These are phyloP conservation scores for Grus americana DNA, from an alignment of 2,113 vertebrate species.

Conservation along the genomic window DNA sequence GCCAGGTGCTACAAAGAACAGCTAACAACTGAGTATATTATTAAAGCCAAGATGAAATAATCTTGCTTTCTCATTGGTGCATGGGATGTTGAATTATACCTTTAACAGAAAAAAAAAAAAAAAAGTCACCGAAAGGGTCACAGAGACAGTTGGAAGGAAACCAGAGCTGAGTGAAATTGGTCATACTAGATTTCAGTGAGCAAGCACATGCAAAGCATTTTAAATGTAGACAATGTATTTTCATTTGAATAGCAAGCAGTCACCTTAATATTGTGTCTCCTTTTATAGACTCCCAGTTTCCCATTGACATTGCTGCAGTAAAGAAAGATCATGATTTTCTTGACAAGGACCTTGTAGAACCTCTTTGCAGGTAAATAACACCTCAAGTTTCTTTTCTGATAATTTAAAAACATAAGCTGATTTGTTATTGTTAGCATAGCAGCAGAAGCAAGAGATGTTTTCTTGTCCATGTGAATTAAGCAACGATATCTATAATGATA, in stretches of 20 bases:
- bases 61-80: not conserved
- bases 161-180: not conserved
- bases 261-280: slow-evolving; percentile 13
- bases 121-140: not conserved
- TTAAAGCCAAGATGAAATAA: not conserved
- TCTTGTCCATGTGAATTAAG: not conserved
- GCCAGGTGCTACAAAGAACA: not conserved
- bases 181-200: not conserved
- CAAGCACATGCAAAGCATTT: not conserved
- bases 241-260: not conserved
- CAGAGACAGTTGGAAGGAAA: not conserved
- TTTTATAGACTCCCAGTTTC: slow-evolving; percentile 90
- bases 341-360: slow-evolving; percentile 97
- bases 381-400: not conserved
- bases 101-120: not conserved
- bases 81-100: not conserved
- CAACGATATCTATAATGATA: not conserved
- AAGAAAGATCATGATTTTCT: slow-evolving; percentile 98
- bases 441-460: not conserved
- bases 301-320: slow-evolving; percentile 93
- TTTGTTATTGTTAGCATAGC: not conserved
- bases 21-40: not conserved
- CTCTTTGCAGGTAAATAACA: slow-evolving; percentile 91
- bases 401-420: not conserved
- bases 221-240: not conserved